Conservation (phyloP, 92 coral and sea anemone genomes). For the Phymanthus crucifer region DNA sequence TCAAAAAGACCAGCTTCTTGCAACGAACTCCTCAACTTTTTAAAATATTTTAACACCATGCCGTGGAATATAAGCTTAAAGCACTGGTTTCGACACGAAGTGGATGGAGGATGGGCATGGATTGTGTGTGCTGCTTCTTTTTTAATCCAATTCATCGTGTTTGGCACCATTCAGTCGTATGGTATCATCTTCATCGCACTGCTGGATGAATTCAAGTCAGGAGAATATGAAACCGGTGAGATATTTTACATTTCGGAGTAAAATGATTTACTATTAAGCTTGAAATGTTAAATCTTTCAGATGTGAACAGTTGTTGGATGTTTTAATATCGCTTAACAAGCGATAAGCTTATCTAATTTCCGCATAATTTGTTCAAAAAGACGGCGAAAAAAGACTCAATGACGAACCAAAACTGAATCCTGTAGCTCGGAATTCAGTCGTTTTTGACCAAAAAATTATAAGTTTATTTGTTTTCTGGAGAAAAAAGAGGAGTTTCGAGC, state of each 20-base stretch:
- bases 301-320: no score
- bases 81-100: conserved; percentile 49
- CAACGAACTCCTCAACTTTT: not conserved
- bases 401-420: no score
- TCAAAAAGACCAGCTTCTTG: not conserved
- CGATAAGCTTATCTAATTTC: no score
- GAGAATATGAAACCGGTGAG: conserved; percentile 86
- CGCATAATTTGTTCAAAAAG: no score
- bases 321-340: no score
- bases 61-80: conserved; percentile 16
- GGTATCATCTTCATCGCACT: conserved; percentile 74
- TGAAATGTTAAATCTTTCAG: no score
- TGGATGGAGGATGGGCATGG: conserved; percentile 90
- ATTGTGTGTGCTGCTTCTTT: conserved; percentile 79
- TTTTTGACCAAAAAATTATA: no score
- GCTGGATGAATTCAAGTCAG: conserved; percentile 64
- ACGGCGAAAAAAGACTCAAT: no score
- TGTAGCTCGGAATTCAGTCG: no score
- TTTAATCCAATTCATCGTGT: conserved; percentile 55
- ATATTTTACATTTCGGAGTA: not conserved
- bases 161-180: conserved; percentile 82
- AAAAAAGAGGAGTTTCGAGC: no score
- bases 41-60: not conserved
- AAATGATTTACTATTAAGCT: no score
- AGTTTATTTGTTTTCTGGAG: no score